These are phyloP conservation scores for Drosophila pandora DNA, from an alignment of 1,140 invertebrate genomes.

Conservation along the genomic window DNA sequence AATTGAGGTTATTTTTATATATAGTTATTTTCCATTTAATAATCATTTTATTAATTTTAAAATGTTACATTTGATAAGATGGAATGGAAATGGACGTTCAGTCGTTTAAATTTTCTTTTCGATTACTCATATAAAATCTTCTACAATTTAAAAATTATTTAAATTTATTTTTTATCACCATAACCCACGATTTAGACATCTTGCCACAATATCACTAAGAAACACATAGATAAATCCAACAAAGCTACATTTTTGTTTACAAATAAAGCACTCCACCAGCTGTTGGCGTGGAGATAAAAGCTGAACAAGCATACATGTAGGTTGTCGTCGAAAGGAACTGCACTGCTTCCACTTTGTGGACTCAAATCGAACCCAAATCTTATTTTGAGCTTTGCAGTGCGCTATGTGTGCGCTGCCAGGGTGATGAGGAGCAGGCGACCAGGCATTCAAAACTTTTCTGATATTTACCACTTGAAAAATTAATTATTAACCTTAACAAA, in stretches of 20 bases:
- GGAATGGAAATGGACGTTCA: too few species aligned
- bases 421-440: constrained; percentile 3
- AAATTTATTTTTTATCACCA: too few species aligned
- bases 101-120: too few species aligned
- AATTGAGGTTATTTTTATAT: too few species aligned
- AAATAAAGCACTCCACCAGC: constrained; percentile 24
- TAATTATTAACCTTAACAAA: too few species aligned
- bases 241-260: constrained; percentile 18
- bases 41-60: too few species aligned
- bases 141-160: too few species aligned
- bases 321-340: constrained; percentile 1
- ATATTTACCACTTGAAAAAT: too few species aligned
- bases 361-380: constrained; percentile 13
- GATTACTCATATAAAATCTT: too few species aligned
- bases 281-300: constrained; percentile 29
- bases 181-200: too few species aligned
- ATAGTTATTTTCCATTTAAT: too few species aligned
- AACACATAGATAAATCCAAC: not conserved
- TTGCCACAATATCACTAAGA: not conserved
- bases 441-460: not conserved
- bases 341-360: constrained; percentile 32
- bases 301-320: constrained; percentile 7
- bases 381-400: constrained; percentile 30
- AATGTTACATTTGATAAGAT: too few species aligned
- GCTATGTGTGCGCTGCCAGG: constrained; percentile 1